A percentile compares a stretch with the other conserved stretches of the same genome.
Conservation (phyloP, 2,888 invertebrate genomes). For the Ellobium chinense region DNA sequence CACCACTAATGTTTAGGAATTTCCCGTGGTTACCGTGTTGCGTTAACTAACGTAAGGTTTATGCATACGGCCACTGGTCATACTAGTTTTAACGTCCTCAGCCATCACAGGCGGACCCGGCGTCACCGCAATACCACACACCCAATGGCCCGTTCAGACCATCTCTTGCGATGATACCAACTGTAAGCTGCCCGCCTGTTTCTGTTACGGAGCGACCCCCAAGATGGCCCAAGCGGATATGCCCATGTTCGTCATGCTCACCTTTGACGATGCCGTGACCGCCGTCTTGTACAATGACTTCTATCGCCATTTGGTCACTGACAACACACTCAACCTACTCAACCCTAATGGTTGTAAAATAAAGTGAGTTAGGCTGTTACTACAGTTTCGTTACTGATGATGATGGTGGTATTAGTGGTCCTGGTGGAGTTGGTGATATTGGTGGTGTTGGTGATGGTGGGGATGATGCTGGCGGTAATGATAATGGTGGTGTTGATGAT, state of each 20-base stretch:
- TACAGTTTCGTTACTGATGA: neutral
- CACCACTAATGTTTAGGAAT: too few species aligned
- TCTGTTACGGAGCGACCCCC: conserved; percentile 10
- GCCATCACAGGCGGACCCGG: too few species aligned
- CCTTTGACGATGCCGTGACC: conserved; percentile 24
- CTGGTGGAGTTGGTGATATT: too few species aligned
- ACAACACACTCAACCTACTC: conserved; percentile 1
- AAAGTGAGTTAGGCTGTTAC: neutral
- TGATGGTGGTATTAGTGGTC: neutral
- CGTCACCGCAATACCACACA: too few species aligned
- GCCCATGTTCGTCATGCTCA: conserved; percentile 7
- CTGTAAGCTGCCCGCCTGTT: neutral
- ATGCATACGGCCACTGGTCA: too few species aligned
- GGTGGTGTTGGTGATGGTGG: neutral
- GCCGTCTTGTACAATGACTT: neutral
- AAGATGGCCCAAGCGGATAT: neutral
- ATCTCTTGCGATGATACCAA: neutral
- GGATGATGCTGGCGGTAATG: neutral
- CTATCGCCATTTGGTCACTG: neutral
- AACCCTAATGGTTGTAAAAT: conserved; percentile 21
- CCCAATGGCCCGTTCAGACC: neutral
- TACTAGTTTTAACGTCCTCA: too few species aligned
- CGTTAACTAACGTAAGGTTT: too few species aligned
- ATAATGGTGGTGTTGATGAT: too few species aligned
- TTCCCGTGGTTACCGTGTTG: too few species aligned